Conservation (phyloP, 2,113 vertebrate genomes). For the Menura novaehollandiae region DNA sequence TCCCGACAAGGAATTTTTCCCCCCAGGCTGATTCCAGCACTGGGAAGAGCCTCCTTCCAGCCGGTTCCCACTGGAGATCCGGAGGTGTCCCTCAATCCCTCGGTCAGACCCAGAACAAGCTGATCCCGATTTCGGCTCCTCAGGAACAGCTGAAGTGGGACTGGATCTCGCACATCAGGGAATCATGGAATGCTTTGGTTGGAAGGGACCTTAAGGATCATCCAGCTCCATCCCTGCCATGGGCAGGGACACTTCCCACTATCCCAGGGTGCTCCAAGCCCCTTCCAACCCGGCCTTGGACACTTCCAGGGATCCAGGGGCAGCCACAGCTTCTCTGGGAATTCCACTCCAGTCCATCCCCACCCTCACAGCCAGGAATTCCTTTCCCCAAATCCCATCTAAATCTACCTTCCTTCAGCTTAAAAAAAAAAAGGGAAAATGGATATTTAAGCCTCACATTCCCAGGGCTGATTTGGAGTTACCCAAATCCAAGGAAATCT, state of each 20-base stretch:
- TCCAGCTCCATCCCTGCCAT: accelerated
- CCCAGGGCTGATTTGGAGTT: not conserved
- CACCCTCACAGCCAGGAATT: not conserved
- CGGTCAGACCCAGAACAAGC: not conserved
- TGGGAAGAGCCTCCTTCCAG: not conserved
- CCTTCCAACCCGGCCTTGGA: accelerated
- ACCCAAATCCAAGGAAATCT: not conserved
- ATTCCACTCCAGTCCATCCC: not conserved
- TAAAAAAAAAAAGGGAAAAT: not conserved
- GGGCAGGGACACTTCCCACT: not conserved
- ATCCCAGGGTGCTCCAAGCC: accelerated
- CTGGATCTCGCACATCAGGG: not conserved
- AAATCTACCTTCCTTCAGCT: not conserved
- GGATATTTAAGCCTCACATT: not conserved
- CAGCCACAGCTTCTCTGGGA: not conserved
- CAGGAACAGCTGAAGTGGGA: not conserved
- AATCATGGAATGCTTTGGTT: not conserved
- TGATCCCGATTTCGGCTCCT: not conserved
- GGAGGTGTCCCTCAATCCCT: not conserved
- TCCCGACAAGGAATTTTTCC: not conserved
- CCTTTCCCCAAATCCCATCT: not conserved
- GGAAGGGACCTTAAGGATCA: not conserved
- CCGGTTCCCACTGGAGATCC: too few species aligned
- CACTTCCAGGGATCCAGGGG: not conserved
- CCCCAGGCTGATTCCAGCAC: not conserved